Base-by-base conservation (phyloP, 2,888 invertebrate species). In the Germaria angustata region DNA sequence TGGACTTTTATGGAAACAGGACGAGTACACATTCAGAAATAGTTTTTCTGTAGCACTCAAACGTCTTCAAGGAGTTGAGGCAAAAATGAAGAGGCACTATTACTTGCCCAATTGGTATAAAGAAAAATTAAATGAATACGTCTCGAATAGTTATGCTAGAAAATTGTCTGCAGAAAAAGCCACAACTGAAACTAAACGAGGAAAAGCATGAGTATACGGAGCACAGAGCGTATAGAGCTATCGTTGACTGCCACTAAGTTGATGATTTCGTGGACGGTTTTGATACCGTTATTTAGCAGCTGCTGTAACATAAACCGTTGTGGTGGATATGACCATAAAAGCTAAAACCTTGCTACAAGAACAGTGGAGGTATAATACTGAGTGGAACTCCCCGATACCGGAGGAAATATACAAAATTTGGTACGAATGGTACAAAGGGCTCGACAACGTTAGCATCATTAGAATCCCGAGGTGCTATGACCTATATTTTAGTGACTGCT, bases 251-350 rank as follows among this genome's bases (percentile, higher is more conserved):
- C 13, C 84, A 85, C 41, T 81, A 85, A 22, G 77, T 84, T 1
- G 82, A 80, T 49, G 79, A 81, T 49, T 84, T 75, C 15, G 78
- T 84, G 0, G 63, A 73, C n/a, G 57, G 73, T 49, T 84, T 85
- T 61, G 68, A 84, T 24, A 69, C 24, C 1, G 53, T 69, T 2
- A 76, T 78, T 2, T 77, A 84, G 39, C 36, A 1, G 20, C n/a
- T 2, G n/a, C 20, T 0, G 57, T 59, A 22, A n/a, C 57, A 13
- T 39, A 22, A 8, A n/a, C 2, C 0, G 57, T 59, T 0, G 7
- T 22, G n/a, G n/a, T n/a, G n/a, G n/a, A n/a, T n/a, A n/a, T n/a
- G n/a, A n/a, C 28, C 0, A 51, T 51, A 4, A n/a, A 1, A n/a
- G 3, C 51, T 0, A 28, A 51, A 15, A 28, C 28, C n/a, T 24